Evolutionary conservation across 2,888 invertebrate species (phyloP).

Genomic region (Xestia ashworthii): DNA sequence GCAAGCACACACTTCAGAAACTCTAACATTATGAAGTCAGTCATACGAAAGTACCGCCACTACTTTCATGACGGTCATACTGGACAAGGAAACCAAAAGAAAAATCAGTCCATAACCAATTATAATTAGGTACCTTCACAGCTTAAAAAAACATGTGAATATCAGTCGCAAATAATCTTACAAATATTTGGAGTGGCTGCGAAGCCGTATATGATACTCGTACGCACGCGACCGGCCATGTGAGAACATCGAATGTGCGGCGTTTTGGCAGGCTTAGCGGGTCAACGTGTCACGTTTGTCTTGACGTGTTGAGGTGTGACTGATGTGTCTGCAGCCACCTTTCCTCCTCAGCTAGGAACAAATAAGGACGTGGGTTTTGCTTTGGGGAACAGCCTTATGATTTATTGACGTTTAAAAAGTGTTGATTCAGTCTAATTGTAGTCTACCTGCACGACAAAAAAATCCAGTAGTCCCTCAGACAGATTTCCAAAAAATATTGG

Average conservation of each 20-base stretch:
- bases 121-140: constrained; percentile 13
- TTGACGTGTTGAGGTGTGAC: not conserved
- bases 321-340: not conserved
- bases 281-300: constrained; percentile 35
- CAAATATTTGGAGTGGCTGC: constrained; percentile 42
- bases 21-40: too few relatives aligned
- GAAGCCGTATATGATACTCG: constrained; percentile 44
- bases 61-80: not conserved
- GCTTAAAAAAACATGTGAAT: constrained; percentile 32
- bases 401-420: not conserved
- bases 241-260: constrained; percentile 18
- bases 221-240: constrained; percentile 41
- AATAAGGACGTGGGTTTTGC: not conserved
- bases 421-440: not conserved
- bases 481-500: too few relatives aligned
- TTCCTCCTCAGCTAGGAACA: not conserved
- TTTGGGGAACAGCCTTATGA: not conserved
- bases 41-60: too few relatives aligned
- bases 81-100: not conserved
- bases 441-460: too few relatives aligned
- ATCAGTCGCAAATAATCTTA: constrained; percentile 13
- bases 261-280: constrained; percentile 40
- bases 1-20: too few relatives aligned
- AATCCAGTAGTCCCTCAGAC: too few relatives aligned
- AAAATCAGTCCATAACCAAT: constrained; percentile 19